phyloP scores from a whole-genome alignment of 30 jellyfish, hydroid and myxozoan species.

The Cassiopea xamachana region DNA sequence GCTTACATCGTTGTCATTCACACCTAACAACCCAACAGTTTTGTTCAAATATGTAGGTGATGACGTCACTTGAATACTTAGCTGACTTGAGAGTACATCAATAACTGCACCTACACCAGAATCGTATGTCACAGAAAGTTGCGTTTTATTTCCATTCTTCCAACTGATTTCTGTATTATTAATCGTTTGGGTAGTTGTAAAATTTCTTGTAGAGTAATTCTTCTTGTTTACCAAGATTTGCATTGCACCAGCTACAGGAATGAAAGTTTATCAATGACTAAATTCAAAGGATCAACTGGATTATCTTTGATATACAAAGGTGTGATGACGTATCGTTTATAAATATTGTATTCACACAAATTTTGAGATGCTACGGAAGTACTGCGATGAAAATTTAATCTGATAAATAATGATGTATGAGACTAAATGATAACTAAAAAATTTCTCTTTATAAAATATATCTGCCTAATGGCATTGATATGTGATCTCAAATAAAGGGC shows the following conservation, averaged over 20 bases:
- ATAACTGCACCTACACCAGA: no score
- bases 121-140: conserved; percentile 10
- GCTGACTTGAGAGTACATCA: no score
- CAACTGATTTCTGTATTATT: conserved; percentile 27
- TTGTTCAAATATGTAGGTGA: not conserved
- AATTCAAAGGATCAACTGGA: not conserved
- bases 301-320: not conserved
- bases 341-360: no score
- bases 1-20: not conserved
- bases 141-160: not conserved
- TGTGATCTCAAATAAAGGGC: not conserved
- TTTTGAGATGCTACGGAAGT: no score
- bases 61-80: no score
- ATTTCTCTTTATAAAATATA: no score
- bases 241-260: conserved; percentile 10
- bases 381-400: no score
- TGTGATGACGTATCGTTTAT: not conserved
- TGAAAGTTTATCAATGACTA: not conserved
- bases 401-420: no score
- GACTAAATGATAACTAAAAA: no score
- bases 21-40: conserved; percentile 41
- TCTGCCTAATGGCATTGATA: not conserved
- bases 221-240: not conserved
- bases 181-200: not conserved
- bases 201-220: not conserved